Percentiles rank a stretch among this genome's conserved stretches.
Conservation (phyloP, 2,797 vertebrate species). For the Halcyon badia region DNA sequence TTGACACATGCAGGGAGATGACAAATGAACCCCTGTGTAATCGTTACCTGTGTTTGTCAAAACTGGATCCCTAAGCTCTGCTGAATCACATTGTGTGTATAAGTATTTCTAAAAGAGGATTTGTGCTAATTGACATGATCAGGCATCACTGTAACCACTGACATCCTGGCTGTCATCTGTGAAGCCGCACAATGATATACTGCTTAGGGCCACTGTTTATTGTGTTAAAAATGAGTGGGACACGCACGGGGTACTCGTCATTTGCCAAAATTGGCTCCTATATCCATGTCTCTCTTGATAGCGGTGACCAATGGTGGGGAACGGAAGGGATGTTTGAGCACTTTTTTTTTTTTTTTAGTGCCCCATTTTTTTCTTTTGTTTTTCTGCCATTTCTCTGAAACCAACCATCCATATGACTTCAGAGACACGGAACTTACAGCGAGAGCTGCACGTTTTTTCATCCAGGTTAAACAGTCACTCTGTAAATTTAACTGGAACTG, state of each 20-base stretch:
- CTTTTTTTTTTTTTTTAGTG: no score
- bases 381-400: neutral
- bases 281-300: rapidly evolving
- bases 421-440: neutral
- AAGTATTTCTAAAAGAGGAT: neutral
- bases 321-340: no score
- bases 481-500: neutral
- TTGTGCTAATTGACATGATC: neutral
- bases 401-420: neutral
- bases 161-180: neutral
- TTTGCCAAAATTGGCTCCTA: neutral
- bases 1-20: neutral
- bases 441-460: neutral
- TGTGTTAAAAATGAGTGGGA: neutral
- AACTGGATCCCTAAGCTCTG: neutral
- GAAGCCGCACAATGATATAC: neutral
- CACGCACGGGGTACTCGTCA: rapidly evolving
- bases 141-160: neutral
- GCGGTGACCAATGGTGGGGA: no score
- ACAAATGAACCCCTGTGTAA: neutral
- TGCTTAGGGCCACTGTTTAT: neutral
- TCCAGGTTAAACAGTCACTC: neutral
- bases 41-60: neutral
- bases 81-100: neutral
- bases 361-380: no score